These are phyloP conservation scores for Noturus placidus DNA, from an alignment of 2,113 vertebrate species.

Conservation along the genomic window DNA sequence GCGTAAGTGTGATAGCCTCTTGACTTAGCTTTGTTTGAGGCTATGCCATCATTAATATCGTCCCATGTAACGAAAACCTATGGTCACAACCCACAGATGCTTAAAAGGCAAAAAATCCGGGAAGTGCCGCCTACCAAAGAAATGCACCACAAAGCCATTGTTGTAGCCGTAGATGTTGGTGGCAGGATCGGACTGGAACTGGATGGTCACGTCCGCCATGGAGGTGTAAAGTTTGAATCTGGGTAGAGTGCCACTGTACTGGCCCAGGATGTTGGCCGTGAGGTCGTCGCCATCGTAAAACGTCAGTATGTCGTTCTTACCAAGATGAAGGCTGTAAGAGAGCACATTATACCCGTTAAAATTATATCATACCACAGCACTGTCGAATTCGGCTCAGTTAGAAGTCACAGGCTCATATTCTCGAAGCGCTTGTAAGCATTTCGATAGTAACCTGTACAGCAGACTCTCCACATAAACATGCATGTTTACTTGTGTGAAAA, in stretches of 20 bases:
- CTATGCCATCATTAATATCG: neutral
- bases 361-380: neutral
- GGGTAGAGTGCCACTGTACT: conserved; percentile 82
- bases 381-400: too few relatives aligned
- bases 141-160: conserved; percentile 93
- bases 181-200: conserved; percentile 95
- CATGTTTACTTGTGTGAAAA: too few relatives aligned
- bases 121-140: conserved; percentile 80
- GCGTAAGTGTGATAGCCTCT: neutral
- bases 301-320: conserved; percentile 86
- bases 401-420: too few relatives aligned
- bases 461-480: neutral
- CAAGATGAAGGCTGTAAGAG: conserved; percentile 80
- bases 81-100: neutral
- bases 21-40: neutral
- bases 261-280: conserved; percentile 91
- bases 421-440: too few relatives aligned
- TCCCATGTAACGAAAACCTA: neutral
- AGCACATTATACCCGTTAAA: neutral
- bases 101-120: neutral
- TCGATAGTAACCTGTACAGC: neutral
- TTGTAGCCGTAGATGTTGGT: conserved; percentile 84
- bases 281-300: conserved; percentile 97
- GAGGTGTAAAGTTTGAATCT: conserved; percentile 93
- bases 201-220: conserved; percentile 90